Evolutionary conservation across 2,113 vertebrate species (phyloP).

Genomic region (Cranoglanis bouderius): DNA sequence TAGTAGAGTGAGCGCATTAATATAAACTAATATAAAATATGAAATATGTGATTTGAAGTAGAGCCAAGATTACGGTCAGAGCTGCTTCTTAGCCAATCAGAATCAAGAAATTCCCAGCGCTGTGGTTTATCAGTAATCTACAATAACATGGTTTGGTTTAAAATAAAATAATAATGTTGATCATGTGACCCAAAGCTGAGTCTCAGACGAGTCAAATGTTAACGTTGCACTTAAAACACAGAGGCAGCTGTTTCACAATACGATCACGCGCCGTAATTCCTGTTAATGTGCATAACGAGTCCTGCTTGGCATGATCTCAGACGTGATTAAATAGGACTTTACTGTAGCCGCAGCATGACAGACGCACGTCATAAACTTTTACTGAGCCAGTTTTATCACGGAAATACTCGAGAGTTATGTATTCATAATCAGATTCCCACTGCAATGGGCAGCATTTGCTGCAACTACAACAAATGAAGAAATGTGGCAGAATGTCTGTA

Average conservation of each 20-base stretch:
- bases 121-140: neutral
- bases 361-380: conserved; percentile 14
- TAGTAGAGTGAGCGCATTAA: neutral
- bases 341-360: neutral
- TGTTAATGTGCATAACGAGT: neutral
- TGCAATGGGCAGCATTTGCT: neutral
- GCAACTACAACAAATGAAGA: neutral
- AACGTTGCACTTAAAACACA: neutral
- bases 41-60: neutral
- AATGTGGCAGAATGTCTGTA: neutral
- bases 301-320: neutral
- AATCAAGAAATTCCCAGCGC: neutral
- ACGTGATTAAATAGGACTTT: neutral
- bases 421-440: neutral
- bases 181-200: neutral
- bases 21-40: neutral
- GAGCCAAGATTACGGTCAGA: neutral
- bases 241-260: neutral
- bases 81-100: neutral
- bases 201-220: neutral
- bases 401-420: neutral
- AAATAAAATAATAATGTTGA: neutral
- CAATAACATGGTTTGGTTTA: neutral
- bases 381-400: neutral
- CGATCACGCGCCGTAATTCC: neutral